Conservation (phyloP, 2,113 vertebrate species). For the Daubentonia madagascariensis region DNA sequence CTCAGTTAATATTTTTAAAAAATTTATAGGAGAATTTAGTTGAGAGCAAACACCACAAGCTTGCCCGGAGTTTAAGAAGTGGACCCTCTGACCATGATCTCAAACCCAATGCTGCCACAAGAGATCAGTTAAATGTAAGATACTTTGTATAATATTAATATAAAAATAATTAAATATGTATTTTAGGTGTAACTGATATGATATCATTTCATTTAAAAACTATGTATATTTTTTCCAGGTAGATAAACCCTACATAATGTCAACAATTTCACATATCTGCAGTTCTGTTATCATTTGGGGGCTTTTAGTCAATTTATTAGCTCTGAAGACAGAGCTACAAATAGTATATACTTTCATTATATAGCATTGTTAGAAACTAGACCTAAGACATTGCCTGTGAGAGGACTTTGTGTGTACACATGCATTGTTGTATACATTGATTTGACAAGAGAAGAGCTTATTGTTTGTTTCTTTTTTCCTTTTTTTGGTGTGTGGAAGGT, state of each 20-base stretch:
- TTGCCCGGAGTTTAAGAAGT: conserved; percentile 97
- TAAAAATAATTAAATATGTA: neutral
- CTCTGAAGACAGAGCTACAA: neutral
- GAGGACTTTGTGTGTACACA: neutral
- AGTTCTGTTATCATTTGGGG: neutral
- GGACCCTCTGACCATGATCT: conserved; percentile 98
- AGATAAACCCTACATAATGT: neutral
- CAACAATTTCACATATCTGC: neutral
- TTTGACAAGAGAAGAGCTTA: neutral
- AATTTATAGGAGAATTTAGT: conserved; percentile 95
- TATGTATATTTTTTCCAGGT: neutral
- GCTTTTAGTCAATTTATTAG: neutral
- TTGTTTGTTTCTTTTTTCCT: neutral
- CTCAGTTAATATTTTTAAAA: conserved; percentile 36
- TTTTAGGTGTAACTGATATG: neutral
- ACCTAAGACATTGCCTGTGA: neutral
- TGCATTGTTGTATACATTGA: neutral
- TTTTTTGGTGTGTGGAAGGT: neutral
- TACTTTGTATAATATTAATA: neutral
- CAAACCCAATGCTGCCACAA: conserved; percentile 96
- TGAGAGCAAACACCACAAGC: conserved; percentile 98
- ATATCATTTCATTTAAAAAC: neutral
- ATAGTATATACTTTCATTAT: neutral
- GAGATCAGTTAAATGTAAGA: conserved; percentile 97
- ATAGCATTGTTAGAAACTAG: neutral